These are phyloP conservation scores for Morinoia aosen DNA, from an alignment of 2,888 invertebrate species.

Conservation along the genomic window DNA sequence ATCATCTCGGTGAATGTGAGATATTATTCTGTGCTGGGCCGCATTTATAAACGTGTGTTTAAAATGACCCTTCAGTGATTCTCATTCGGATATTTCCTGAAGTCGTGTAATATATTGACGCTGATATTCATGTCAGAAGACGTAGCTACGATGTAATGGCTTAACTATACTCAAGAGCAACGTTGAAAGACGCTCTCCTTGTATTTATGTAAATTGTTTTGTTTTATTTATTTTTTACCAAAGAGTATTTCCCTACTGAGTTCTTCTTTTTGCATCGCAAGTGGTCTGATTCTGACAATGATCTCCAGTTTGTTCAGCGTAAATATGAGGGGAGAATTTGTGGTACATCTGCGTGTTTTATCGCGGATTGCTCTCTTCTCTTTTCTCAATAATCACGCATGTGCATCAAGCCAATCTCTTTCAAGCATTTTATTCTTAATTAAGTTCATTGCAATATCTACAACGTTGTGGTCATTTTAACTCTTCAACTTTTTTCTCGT, in stretches of 20 bases:
- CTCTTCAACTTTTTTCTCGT: neutral
- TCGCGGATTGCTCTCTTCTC: neutral
- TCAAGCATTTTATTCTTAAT: neutral
- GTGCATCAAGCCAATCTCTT: neutral
- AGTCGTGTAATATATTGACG: neutral
- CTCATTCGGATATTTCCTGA: neutral
- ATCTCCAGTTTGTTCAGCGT: neutral
- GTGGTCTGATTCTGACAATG: neutral
- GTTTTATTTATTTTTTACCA: constrained; percentile 38
- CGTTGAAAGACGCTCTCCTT: neutral
- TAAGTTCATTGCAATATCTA: neutral
- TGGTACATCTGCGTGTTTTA: neutral
- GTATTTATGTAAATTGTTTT: constrained; percentile 16
- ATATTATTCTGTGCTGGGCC: neutral
- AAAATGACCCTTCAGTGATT: neutral
- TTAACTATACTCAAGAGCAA: neutral
- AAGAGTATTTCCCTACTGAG: constrained; percentile 34
- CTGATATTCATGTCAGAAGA: neutral
- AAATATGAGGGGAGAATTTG: neutral
- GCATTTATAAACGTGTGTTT: neutral
- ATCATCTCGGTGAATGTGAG: neutral
- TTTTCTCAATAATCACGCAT: neutral
- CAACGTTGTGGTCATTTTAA: neutral
- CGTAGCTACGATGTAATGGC: neutral
- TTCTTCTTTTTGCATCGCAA: neutral